Evolutionary conservation across 2,797 vertebrate species (phyloP).

Genomic region (Chelon labrosus): DNA sequence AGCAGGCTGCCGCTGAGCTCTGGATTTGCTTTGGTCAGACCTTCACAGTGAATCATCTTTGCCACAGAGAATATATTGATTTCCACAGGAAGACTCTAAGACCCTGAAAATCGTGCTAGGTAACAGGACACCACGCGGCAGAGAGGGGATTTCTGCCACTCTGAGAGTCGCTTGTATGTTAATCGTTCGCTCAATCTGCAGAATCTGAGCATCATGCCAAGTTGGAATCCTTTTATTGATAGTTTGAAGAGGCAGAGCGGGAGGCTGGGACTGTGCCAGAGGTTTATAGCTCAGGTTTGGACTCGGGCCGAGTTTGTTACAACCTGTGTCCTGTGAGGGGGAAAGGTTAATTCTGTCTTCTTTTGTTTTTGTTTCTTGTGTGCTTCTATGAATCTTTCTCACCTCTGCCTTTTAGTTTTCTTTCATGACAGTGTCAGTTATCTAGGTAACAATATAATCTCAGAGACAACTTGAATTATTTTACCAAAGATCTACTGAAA

Average conservation of each 20-base stretch:
- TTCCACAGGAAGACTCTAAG: conserved; percentile 95
- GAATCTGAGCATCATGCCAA: conserved; percentile 73
- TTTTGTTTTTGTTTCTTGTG: not conserved
- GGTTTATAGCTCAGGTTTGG: conserved; percentile 29
- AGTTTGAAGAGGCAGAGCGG: conserved; percentile 55
- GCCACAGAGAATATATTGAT: conserved; percentile 93
- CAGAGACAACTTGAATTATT: too few species aligned
- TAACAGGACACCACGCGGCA: conserved; percentile 87
- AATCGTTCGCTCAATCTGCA: conserved; percentile 75
- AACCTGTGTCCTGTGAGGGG: conserved; percentile 29
- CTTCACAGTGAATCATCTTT: conserved; percentile 90
- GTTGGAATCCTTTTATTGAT: conserved; percentile 71
- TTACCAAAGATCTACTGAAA: too few species aligned
- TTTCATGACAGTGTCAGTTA: too few species aligned
- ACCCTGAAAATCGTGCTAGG: conserved; percentile 89
- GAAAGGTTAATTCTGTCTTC: not conserved
- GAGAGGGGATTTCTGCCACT: conserved; percentile 89
- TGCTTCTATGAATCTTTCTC: not conserved
- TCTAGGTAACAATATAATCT: too few species aligned
- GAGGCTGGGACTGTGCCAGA: conserved; percentile 47
- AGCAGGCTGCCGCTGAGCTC: conserved; percentile 85
- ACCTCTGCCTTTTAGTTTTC: too few species aligned
- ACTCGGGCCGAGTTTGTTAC: conserved; percentile 34
- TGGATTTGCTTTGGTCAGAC: conserved; percentile 87
- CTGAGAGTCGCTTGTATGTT: conserved; percentile 88